Percentiles rank a stretch among this genome's conserved stretches.
These are phyloP conservation scores for Taenioides sp. DNA, from an alignment of 2,797 vertebrate species.

Conservation along the genomic window DNA sequence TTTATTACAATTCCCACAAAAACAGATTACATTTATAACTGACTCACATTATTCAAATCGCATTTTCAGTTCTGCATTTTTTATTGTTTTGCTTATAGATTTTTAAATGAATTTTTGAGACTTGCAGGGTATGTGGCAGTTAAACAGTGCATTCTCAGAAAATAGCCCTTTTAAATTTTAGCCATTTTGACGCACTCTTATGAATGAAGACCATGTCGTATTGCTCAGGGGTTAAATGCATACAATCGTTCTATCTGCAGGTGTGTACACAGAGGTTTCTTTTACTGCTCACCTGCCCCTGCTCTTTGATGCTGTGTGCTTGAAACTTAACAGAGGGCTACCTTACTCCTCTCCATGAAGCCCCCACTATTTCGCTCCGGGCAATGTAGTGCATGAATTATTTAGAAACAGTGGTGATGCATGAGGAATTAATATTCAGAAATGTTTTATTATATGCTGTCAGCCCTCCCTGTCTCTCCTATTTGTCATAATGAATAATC, in stretches of 20 bases:
- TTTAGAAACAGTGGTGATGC: slow-evolving; percentile 61
- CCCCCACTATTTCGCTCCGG: slow-evolving; percentile 47
- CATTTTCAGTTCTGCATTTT: no score
- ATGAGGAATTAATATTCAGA: slow-evolving; percentile 69
- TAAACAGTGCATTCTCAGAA: no score
- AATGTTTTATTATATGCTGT: slow-evolving; percentile 50
- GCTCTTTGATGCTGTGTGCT: slow-evolving; percentile 28
- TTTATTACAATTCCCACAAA: no score
- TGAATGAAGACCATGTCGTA: neutral
- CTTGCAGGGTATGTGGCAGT: no score
- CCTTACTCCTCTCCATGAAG: slow-evolving; percentile 29
- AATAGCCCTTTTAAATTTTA: neutral
- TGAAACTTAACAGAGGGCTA: slow-evolving; percentile 25
- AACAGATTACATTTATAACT: no score
- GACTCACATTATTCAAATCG: no score
- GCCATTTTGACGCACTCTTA: neutral
- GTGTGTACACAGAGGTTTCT: slow-evolving; percentile 10
- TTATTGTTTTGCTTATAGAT: no score
- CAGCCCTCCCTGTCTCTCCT: slow-evolving; percentile 32
- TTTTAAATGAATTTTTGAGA: no score
- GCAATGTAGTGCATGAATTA: slow-evolving; percentile 73
- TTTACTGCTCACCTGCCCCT: slow-evolving; percentile 17
- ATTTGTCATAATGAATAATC: slow-evolving; percentile 62
- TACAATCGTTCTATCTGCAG: neutral
- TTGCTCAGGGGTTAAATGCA: neutral